A percentile compares a stretch with the other conserved stretches of the same genome.
phyloP scores from a whole-genome alignment of 2,888 invertebrate genomes.

The Melanophora roralis region DNA sequence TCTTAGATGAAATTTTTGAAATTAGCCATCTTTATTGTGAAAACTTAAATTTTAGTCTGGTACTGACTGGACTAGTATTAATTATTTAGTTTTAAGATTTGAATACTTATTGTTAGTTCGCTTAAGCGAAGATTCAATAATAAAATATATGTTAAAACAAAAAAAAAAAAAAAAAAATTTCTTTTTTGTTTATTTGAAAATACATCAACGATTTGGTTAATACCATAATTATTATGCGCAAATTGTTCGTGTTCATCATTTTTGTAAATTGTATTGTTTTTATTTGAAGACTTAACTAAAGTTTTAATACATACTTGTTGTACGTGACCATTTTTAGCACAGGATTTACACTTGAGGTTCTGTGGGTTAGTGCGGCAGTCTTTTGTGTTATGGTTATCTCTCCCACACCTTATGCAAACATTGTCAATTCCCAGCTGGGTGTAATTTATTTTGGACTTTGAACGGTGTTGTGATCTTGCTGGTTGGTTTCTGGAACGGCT shows the following conservation, averaged over 20 bases:
- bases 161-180: no score
- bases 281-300: conserved; percentile 22
- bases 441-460: conserved; percentile 24
- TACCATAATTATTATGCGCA: conserved; percentile 5
- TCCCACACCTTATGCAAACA: conserved; percentile 29
- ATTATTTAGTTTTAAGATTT: no score
- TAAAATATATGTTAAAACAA: no score
- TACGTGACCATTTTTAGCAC: conserved; percentile 18
- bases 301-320: conserved; percentile 41
- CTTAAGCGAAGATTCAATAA: no score
- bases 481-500: neutral
- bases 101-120: no score
- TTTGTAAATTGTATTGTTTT: neutral
- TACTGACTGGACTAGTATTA: no score
- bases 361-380: conserved; percentile 28
- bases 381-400: conserved; percentile 36
- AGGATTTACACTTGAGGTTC: conserved; percentile 32
- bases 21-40: no score
- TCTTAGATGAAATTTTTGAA: no score
- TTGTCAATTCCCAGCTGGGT: conserved; percentile 18
- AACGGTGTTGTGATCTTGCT: neutral
- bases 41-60: no score
- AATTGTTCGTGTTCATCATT: conserved; percentile 15
- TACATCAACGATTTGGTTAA: conserved; percentile 24
- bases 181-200: conserved; percentile 5